phyloP scores from a whole-genome alignment of 1,140 invertebrate species.

The Diachasma alloeum region DNA sequence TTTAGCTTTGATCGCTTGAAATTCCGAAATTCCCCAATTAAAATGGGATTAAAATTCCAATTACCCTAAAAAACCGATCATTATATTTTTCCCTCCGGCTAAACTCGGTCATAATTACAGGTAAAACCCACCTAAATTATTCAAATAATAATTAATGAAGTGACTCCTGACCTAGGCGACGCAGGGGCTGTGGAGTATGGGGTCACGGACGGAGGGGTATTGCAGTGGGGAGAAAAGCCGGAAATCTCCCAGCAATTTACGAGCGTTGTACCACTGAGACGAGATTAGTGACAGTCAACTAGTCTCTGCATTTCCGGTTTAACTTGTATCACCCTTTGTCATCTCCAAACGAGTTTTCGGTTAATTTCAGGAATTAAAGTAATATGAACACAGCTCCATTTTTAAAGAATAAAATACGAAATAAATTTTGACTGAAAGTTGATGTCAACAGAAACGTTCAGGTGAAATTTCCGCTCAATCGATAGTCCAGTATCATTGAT shows the following conservation, averaged over 20 bases:
- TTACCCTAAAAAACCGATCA: not conserved
- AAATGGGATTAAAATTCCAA: not conserved
- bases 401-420: too few species aligned
- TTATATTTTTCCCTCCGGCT: not conserved
- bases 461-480: too few species aligned
- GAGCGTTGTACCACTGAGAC: slow-evolving; percentile 15
- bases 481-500: too few species aligned
- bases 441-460: too few species aligned
- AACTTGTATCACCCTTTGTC: not conserved
- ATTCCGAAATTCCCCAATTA: too few species aligned
- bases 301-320: not conserved
- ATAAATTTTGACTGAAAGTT: too few species aligned
- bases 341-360: not conserved
- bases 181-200: not conserved
- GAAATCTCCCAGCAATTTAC: slow-evolving; percentile 3
- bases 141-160: not conserved
- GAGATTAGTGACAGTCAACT: not conserved
- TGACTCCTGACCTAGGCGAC: slow-evolving; percentile 13
- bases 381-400: too few species aligned
- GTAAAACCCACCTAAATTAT: not conserved
- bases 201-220: slow-evolving; percentile 3
- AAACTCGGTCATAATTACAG: not conserved
- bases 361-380: not conserved
- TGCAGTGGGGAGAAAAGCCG: not conserved
- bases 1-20: too few species aligned